Evolutionary conservation across 2,797 vertebrate species (phyloP).

Genomic region (Coranthus polyacanthus): DNA sequence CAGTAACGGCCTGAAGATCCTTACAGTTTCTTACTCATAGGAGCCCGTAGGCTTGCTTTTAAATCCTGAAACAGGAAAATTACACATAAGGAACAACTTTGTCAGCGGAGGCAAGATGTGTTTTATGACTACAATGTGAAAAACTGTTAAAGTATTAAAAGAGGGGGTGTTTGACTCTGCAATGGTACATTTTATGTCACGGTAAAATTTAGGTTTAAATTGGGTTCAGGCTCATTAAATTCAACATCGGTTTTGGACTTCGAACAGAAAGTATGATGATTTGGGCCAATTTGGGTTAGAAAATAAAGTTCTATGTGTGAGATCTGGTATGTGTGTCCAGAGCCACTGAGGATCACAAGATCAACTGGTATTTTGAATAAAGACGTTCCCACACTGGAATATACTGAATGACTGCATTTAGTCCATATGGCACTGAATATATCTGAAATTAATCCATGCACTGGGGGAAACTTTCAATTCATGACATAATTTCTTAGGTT

Average conservation of each 20-base stretch:
- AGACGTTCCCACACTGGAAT: constrained; percentile 5
- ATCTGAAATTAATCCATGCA: not conserved
- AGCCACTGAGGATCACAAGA: not conserved
- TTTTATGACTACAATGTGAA: constrained; percentile 18
- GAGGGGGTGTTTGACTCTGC: constrained; percentile 12
- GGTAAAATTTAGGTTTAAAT: constrained; percentile 38
- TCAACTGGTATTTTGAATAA: not conserved
- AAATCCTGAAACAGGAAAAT: constrained; percentile 26
- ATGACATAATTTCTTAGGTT: constrained; percentile 13
- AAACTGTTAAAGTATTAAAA: constrained; percentile 10
- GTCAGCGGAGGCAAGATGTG: constrained; percentile 27
- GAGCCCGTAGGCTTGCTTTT: constrained; percentile 4
- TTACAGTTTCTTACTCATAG: constrained; percentile 31
- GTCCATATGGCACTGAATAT: not conserved
- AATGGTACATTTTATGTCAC: constrained; percentile 29
- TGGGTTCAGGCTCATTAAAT: constrained; percentile 51
- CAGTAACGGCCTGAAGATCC: constrained; percentile 2
- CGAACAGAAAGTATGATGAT: constrained; percentile 28
- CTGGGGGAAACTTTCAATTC: constrained; percentile 6
- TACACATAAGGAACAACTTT: constrained; percentile 24
- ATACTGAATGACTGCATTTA: not conserved
- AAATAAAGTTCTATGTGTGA: constrained; percentile 23
- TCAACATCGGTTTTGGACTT: constrained; percentile 38
- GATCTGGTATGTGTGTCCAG: constrained; percentile 11
- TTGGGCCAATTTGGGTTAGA: not conserved